These are phyloP conservation scores for Prosapia bicincta DNA, from an alignment of 2,888 invertebrate genomes.

Conservation along the genomic window DNA sequence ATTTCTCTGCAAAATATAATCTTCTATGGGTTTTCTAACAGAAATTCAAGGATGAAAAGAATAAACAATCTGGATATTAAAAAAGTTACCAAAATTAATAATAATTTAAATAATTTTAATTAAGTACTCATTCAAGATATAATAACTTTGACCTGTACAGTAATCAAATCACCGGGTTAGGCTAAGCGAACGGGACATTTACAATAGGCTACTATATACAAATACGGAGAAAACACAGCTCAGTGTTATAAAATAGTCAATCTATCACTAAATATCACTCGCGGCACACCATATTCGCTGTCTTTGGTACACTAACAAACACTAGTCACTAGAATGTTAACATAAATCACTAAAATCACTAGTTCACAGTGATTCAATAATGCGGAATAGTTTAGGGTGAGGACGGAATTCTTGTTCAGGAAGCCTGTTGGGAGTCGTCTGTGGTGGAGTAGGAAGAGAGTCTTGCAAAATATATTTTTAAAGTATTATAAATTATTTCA, in stretches of 20 bases:
- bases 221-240: background rate
- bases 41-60: too few species aligned
- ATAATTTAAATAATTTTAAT: slow-evolving; percentile 28
- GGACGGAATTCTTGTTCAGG: background rate
- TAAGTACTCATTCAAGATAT: slow-evolving; percentile 15
- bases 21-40: too few species aligned
- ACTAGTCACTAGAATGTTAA: background rate
- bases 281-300: background rate
- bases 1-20: too few species aligned
- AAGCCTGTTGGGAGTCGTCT: background rate
- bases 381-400: background rate
- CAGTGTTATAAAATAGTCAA: background rate
- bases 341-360: background rate
- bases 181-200: background rate
- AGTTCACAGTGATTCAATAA: background rate
- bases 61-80: too few species aligned
- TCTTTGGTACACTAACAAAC: slow-evolving; percentile 2
- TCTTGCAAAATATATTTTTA: too few species aligned
- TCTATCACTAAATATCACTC: background rate
- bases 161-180: background rate
- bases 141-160: background rate
- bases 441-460: too few species aligned
- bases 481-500: too few species aligned
- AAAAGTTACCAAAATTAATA: background rate
- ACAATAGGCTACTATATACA: background rate